Percentiles rank a stretch among this genome's conserved stretches.
phyloP scores from a whole-genome alignment of 2,797 vertebrate species.

The Pristis pectinata region DNA sequence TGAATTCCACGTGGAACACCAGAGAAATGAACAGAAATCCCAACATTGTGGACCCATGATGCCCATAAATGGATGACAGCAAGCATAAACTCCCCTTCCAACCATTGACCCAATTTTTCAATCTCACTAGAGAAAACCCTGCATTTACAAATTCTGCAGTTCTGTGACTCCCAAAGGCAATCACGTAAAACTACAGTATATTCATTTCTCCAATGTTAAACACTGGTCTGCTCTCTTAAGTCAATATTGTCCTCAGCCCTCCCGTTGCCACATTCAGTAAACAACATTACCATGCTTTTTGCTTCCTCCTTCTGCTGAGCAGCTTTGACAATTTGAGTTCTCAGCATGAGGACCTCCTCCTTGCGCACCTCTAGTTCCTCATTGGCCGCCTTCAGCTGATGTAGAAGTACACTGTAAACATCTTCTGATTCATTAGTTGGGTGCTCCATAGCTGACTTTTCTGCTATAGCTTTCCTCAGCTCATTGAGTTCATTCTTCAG shows the following conservation, averaged over 20 bases:
- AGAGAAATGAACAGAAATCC: neutral
- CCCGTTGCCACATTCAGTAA: no score
- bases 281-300: constrained; percentile 51
- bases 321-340: constrained; percentile 75
- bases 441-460: constrained; percentile 55
- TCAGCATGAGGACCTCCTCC: constrained; percentile 87
- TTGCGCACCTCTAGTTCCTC: constrained; percentile 92
- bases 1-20: neutral
- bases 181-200: neutral
- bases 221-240: neutral
- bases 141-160: no score
- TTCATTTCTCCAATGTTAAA: neutral
- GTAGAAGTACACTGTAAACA: constrained; percentile 71
- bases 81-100: no score
- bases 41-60: neutral
- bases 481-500: constrained; percentile 89
- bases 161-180: neutral
- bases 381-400: constrained; percentile 72
- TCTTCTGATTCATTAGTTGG: constrained; percentile 60
- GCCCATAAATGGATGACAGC: neutral
- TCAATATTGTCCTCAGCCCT: neutral
- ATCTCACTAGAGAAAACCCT: neutral
- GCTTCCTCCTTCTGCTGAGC: constrained; percentile 57
- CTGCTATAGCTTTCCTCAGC: constrained; percentile 66
- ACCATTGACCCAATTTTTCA: no score